Evolutionary conservation across 2,113 vertebrate species (phyloP).

Genomic region (Erinaceus europaeus): DNA sequence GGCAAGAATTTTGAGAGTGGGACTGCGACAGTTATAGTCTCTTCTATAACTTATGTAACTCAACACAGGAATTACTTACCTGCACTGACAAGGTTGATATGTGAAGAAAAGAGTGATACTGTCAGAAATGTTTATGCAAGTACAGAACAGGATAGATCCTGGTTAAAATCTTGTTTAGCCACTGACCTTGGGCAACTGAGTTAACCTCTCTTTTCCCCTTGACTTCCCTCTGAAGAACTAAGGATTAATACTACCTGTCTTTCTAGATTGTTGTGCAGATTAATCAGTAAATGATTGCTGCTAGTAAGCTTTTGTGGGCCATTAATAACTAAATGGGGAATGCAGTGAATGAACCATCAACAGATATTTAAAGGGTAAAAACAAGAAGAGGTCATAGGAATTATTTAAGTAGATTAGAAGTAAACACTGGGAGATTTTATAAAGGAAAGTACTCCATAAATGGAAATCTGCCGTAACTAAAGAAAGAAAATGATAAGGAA

Average conservation of each 20-base stretch:
- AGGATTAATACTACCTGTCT: conserved; percentile 66
- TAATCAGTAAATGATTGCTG: conserved; percentile 73
- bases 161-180: conserved; percentile 21
- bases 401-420: conserved; percentile 52
- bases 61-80: background rate
- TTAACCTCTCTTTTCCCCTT: conserved; percentile 53
- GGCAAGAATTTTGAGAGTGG: no score
- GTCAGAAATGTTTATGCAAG: background rate
- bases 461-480: conserved; percentile 65
- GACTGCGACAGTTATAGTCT: background rate
- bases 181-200: conserved; percentile 41
- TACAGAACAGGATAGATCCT: background rate
- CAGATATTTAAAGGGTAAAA: conserved; percentile 60
- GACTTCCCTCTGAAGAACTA: conserved; percentile 36
- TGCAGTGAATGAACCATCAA: conserved; percentile 62
- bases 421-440: conserved; percentile 48
- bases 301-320: conserved; percentile 59
- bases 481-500: conserved; percentile 49
- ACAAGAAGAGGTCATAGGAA: conserved; percentile 52
- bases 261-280: conserved; percentile 62
- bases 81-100: background rate
- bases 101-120: background rate
- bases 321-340: conserved; percentile 68
- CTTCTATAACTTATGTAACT: background rate
- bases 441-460: conserved; percentile 43